A percentile compares a stretch with the other conserved stretches of the same genome.
Conservation (phyloP, 2,888 invertebrate genomes). For the Ophraella communa region DNA sequence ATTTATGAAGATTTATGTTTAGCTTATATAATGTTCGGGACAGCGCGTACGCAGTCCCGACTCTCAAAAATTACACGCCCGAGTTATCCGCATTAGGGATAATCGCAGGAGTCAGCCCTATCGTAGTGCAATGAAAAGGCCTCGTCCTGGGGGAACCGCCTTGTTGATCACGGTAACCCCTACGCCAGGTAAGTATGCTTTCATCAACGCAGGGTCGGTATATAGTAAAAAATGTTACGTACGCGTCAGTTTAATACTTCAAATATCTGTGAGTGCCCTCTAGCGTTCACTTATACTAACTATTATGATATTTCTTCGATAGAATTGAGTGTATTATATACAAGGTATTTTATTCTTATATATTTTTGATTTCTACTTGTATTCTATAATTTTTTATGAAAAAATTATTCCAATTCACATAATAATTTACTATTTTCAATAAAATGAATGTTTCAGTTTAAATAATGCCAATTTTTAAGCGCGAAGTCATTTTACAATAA, state of each 20-base stretch:
- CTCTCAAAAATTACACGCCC: constrained; percentile 73
- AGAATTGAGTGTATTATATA: no score
- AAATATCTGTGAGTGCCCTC: background rate
- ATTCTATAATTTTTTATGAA: no score
- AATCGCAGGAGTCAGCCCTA: constrained; percentile 78
- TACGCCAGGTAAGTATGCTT: constrained; percentile 62
- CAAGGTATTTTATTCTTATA: no score
- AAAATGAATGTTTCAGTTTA: no score
- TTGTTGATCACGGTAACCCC: constrained; percentile 71
- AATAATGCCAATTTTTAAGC: no score
- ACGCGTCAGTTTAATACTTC: background rate
- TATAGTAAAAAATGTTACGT: background rate
- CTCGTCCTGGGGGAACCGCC: constrained; percentile 74
- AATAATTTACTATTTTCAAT: no score
- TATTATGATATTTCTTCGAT: no score
- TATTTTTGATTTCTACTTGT: no score
- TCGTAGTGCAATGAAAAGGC: constrained; percentile 72
- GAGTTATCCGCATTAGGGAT: constrained; percentile 76
- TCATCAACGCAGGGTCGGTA: background rate
- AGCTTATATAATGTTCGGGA: constrained; percentile 53
- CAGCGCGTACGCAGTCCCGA: constrained; percentile 71
- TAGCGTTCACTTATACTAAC: background rate
- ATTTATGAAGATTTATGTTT: background rate
- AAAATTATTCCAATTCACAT: no score
- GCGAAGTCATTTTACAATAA: no score